phyloP scores from a whole-genome alignment of 2,113 vertebrate genomes.

The Vulpes ferrilata region DNA sequence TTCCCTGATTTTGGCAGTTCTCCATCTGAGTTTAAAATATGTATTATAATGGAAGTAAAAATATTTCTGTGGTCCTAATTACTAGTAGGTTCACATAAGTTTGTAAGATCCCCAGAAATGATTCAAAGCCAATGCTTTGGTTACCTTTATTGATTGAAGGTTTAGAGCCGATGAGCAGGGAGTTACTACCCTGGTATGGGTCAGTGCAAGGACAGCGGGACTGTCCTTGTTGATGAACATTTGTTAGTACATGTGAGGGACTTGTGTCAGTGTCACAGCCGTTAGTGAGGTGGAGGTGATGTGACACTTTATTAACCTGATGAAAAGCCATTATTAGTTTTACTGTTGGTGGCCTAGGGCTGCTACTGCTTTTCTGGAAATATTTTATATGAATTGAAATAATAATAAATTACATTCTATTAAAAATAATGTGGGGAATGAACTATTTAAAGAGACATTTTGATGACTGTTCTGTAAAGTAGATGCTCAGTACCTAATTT shows the following conservation, averaged over 20 bases:
- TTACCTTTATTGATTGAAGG: neutral
- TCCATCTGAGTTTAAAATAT: neutral
- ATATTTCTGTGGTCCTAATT: neutral
- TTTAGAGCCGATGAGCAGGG: neutral
- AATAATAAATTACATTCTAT: neutral
- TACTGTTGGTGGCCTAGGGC: neutral
- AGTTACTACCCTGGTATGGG: fast-evolving
- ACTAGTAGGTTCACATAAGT: neutral
- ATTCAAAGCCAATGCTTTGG: neutral
- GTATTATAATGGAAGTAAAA: neutral
- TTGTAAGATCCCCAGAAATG: neutral
- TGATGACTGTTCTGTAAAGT: neutral
- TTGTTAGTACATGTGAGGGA: fast-evolving
- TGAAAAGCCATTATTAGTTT: fast-evolving
- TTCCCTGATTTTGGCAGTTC: neutral
- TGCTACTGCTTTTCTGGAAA: neutral
- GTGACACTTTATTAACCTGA: fast-evolving
- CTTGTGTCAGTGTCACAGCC: neutral
- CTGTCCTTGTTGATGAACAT: fast-evolving
- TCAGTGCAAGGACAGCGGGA: fast-evolving
- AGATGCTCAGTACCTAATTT: neutral
- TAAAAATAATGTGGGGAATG: neutral
- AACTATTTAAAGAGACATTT: neutral
- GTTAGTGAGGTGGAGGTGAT: fast-evolving
- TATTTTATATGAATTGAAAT: neutral